phyloP scores from a whole-genome alignment of 2,113 vertebrate genomes.

The Corythoichthys intestinalis region DNA sequence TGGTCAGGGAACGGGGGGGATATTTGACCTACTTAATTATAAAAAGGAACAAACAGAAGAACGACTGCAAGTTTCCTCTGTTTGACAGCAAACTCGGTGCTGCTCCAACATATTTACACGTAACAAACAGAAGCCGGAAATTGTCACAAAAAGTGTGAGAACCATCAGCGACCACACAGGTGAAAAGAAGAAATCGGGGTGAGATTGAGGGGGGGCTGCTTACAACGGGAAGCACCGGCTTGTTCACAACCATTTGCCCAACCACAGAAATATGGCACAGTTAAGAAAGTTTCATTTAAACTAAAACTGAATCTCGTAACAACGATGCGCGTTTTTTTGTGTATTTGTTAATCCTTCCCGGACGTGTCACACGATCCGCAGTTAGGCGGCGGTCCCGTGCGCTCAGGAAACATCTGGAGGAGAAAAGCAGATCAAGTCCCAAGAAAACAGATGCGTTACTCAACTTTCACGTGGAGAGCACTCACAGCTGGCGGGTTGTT shows the following conservation, averaged over 20 bases:
- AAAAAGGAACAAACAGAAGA: constrained; percentile 41
- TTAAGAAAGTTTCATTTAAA: constrained; percentile 71
- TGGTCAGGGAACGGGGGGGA: constrained; percentile 15
- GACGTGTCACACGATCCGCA: constrained; percentile 65
- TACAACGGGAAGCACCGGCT: constrained; percentile 91
- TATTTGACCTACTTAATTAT: constrained; percentile 29
- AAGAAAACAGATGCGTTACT: constrained; percentile 36
- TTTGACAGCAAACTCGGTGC: constrained; percentile 63
- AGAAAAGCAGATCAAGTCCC: constrained; percentile 24
- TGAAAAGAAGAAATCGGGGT: constrained; percentile 87
- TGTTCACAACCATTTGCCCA: constrained; percentile 92
- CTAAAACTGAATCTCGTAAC: constrained; percentile 80
- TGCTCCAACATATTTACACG: constrained; percentile 62
- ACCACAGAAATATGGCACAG: constrained; percentile 86
- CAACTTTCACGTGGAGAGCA: constrained; percentile 29
- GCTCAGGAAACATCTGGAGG: constrained; percentile 91
- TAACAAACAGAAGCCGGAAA: constrained; percentile 64
- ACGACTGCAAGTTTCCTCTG: constrained; percentile 32
- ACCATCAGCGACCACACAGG: constrained; percentile 70
- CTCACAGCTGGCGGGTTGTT: constrained; percentile 99
- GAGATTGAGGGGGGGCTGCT: constrained; percentile 30
- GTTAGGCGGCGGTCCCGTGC: constrained; percentile 79
- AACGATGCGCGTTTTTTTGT: constrained; percentile 40
- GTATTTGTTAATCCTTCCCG: constrained; percentile 42
- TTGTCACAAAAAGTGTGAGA: constrained; percentile 67